Evolutionary conservation across 2,797 vertebrate species (phyloP), one percentile per base, ranked within the genome.

Genomic region (Artibeus lituratus): DNA sequence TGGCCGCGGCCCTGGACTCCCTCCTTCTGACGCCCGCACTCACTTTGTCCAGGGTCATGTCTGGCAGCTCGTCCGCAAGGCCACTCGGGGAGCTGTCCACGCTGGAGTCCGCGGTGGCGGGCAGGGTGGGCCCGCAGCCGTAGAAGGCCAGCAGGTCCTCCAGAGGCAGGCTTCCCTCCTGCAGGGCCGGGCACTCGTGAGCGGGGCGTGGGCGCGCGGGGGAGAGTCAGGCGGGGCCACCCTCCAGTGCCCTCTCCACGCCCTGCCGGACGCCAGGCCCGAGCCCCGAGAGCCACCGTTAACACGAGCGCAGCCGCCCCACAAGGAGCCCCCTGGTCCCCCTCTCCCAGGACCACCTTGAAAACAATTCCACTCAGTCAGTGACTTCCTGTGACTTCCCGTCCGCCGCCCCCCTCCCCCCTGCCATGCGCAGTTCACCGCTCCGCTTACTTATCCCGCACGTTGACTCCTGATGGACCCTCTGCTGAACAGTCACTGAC

Each of bases 1-100:
- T 10, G 59, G 15, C 24, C 8, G 81, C 5, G 11, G 86, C 57
- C 29, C 37, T 44, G 42, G 24, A 29, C 29, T 29, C 89, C 85
- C 87, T 59, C 42, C 65, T 95, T 87, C 37, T 81, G 91, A 96
- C 1, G 35, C 1, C 2, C 26, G 39, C 12, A 98, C 98, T 98
- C 98, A 99, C 99, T 99, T 99, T 99, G 98, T 99, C 99, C 95
- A 99, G 98, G 96, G 99, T 99, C 99, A 99, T 99, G 97, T 99
- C 99, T 80, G 99, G 99, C 73, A 99, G 98, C 85, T 99, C 99
- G 98, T 99, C 99, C 4, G 99, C 99, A 91, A 99, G 99, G 98
- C 99, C 99, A 97, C 99, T 99, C 83, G 99, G 99, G 49, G 99
- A 99, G 97, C 99, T 99, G 97, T 99, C 99, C 9, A 99, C 99